phyloP scores from a whole-genome alignment of 92 coral and sea anemone species.

The Epizoanthus fatuus region DNA sequence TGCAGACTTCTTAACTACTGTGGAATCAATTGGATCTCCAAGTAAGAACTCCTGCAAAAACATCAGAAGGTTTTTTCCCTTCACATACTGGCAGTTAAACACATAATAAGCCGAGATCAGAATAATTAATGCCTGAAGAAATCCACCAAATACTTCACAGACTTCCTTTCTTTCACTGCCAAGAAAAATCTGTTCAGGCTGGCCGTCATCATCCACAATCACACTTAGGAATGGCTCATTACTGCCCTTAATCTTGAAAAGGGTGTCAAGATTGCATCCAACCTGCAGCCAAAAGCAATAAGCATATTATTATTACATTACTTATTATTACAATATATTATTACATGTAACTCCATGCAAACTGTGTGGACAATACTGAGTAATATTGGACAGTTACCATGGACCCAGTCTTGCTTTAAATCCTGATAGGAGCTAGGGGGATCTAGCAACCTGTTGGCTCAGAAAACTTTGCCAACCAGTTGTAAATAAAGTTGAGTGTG shows the following conservation, averaged over 20 bases:
- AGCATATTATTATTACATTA: conserved; percentile 3
- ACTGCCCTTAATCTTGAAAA: conserved; percentile 36
- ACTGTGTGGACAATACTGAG: conserved; percentile 27
- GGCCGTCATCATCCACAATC: conserved; percentile 22
- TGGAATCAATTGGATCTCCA: conserved; percentile 43
- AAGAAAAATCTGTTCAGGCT: conserved; percentile 48
- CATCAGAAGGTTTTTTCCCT: conserved; percentile 41
- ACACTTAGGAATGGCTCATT: conserved; percentile 47
- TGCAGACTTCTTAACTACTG: conserved; percentile 36
- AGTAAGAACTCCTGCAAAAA: conserved; percentile 54
- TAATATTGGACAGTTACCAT: neutral
- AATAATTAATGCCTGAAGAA: conserved; percentile 32
- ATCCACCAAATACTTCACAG: conserved; percentile 48
- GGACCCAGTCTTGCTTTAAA: neutral
- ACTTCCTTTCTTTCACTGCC: conserved; percentile 51
- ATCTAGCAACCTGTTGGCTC: neutral
- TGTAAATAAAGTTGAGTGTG: neutral
- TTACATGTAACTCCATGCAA: neutral
- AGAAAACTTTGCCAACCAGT: neutral
- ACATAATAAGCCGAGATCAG: conserved; percentile 42
- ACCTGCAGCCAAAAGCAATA: conserved; percentile 37
- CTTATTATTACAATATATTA: too few relatives aligned
- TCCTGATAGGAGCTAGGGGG: neutral
- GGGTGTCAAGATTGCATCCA: conserved; percentile 43
- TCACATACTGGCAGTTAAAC: conserved; percentile 46